Base-by-base conservation (phyloP, 2,888 invertebrate species). In the Campoplex capitator region DNA sequence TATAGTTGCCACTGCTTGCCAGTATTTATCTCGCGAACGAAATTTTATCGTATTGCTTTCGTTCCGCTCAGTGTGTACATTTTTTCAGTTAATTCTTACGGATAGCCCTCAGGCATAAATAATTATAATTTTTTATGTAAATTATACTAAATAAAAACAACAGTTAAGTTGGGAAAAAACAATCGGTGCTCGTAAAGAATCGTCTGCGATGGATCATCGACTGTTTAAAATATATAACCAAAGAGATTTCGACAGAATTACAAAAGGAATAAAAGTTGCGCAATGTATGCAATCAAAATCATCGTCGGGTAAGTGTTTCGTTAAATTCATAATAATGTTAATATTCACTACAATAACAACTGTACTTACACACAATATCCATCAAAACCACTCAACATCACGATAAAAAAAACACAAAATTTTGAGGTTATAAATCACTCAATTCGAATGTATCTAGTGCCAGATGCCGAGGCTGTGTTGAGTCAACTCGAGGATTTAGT, bases 201-300 rank as follows among this genome's bases (percentile, higher is more conserved):
- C 75, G 3, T 67, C 65, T 23, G 89, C 83, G 76, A 93, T 93
- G 93, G 89, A 92, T 87, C 91, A 92, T 90, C 92, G 94, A 91
- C 94, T 93, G 48, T 94, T 95, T 28, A 95, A 95, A 92, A 94
- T 96, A 78, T 95, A 95, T 89, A 95, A 96, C 89, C 92, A 95
- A 84, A 95, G 96, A 82, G 95, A 95, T 58, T 96, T 95, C 90
- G 95, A 95, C 81, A 95, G 94, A 88, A 93, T 96, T 51, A 93
- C 95, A 9, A 95, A 94, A 87, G 96, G 96, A 67, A 94, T 96
- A 67, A 95, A 95, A 93, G 95, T 96, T 73, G 95, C 96, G 83
- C 95, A 96, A 89, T 96, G 96, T 88, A 96, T 96, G 96, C 95
- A 96, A 71, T 95, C 95, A 0, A 95, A 96, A 89, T 95, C 93